Evolutionary conservation across 2,888 invertebrate genomes (phyloP).

Genomic region (Actias luna): DNA sequence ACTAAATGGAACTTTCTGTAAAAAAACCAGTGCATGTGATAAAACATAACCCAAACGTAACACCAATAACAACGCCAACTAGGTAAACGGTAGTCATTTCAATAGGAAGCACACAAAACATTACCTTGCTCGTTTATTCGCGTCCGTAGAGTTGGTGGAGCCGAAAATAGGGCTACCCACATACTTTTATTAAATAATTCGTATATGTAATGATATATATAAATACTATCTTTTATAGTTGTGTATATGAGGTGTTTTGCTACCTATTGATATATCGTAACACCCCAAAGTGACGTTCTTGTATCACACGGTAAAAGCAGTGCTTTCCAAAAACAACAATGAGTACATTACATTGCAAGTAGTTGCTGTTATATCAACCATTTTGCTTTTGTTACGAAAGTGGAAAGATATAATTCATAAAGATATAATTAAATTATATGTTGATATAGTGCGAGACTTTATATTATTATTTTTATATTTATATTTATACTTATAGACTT

Average conservation of each 20-base stretch:
- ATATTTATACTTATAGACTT: too few species aligned
- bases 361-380: too few species aligned
- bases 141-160: slow-evolving; percentile 20
- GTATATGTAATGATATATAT: not conserved
- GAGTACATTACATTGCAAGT: too few species aligned
- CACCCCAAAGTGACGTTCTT: too few species aligned
- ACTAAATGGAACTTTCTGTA: not conserved
- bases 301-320: too few species aligned
- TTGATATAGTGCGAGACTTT: too few species aligned
- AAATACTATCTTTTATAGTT: not conserved
- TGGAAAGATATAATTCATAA: too few species aligned
- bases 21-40: not conserved
- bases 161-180: slow-evolving; percentile 9
- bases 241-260: not conserved
- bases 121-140: slow-evolving; percentile 31
- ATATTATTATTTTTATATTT: too few species aligned
- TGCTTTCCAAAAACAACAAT: too few species aligned
- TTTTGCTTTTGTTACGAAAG: too few species aligned
- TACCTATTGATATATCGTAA: too few species aligned
- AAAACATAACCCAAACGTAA: not conserved
- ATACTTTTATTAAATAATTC: not conserved
- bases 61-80: slow-evolving; percentile 13
- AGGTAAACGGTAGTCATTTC: slow-evolving; percentile 33
- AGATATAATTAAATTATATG: too few species aligned
- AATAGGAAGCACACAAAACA: slow-evolving; percentile 36